These are phyloP conservation scores for Upupa epops DNA, from an alignment of 2,113 vertebrate genomes.

Conservation along the genomic window DNA sequence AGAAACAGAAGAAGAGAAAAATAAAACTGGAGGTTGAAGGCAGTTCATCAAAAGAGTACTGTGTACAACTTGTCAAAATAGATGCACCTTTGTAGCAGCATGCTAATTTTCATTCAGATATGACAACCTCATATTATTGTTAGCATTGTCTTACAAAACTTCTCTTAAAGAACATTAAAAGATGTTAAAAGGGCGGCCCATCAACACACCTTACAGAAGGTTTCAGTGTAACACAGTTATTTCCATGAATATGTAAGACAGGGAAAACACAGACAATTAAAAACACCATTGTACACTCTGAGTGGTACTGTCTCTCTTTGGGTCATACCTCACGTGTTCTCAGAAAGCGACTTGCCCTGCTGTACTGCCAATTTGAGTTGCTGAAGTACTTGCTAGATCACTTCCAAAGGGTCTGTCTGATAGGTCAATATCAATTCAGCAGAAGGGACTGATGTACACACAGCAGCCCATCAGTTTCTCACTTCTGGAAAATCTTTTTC, in stretches of 20 bases:
- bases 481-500: not conserved
- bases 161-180: not conserved
- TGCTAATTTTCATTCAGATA: not conserved
- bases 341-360: not conserved
- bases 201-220: not conserved
- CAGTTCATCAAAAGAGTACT: conserved; percentile 1
- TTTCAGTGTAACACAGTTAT: not conserved
- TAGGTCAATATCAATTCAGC: not conserved
- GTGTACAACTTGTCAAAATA: conserved; percentile 25
- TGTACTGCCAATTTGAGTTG: not conserved
- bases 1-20: conserved; percentile 11
- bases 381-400: not conserved
- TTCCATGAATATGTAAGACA: not conserved
- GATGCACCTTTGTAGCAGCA: not conserved
- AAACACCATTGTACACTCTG: not conserved
- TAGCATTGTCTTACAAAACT: not conserved
- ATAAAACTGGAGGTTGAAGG: not conserved
- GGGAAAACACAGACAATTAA: not conserved
- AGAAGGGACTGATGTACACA: not conserved
- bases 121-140: not conserved
- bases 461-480: not conserved
- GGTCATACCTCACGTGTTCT: not conserved
- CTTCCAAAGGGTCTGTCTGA: not conserved
- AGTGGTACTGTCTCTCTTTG: not conserved
- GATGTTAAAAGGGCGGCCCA: not conserved